Evolutionary conservation across 2,797 vertebrate genomes (phyloP).

Genomic region (Tarsius wallacei): DNA sequence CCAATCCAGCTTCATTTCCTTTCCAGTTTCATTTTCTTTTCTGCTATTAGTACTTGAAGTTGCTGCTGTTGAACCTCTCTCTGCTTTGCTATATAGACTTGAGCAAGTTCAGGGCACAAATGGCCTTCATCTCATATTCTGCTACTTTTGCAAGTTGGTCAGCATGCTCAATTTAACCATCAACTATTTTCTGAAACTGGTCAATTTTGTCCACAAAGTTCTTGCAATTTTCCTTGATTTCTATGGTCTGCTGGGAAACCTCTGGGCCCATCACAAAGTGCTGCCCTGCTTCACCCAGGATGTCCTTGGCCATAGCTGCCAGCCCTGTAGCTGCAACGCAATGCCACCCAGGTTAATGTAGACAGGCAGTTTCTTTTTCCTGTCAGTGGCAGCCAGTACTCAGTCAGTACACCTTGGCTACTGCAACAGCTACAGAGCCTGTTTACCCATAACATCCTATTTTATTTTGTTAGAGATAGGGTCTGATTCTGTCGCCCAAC

Average conservation of each 20-base stretch:
- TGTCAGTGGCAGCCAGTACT: background rate
- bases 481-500: too few species aligned
- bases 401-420: background rate
- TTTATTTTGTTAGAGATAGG: too few species aligned
- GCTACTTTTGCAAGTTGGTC: background rate
- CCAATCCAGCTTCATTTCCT: background rate
- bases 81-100: background rate
- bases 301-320: constrained; percentile 93
- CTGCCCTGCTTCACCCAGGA: constrained; percentile 94
- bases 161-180: background rate
- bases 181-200: background rate
- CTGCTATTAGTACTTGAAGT: background rate
- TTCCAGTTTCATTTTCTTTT: background rate
- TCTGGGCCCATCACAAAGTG: constrained; percentile 96
- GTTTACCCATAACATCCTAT: background rate
- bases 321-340: background rate
- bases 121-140: background rate
- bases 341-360: background rate
- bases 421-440: background rate
- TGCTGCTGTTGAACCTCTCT: background rate
- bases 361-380: background rate
- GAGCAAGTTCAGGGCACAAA: background rate
- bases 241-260: constrained; percentile 94
- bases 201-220: constrained; percentile 94
- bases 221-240: constrained; percentile 97